Evolutionary conservation across 1,140 invertebrate genomes (phyloP).

Genomic region (Pinna nobilis): DNA sequence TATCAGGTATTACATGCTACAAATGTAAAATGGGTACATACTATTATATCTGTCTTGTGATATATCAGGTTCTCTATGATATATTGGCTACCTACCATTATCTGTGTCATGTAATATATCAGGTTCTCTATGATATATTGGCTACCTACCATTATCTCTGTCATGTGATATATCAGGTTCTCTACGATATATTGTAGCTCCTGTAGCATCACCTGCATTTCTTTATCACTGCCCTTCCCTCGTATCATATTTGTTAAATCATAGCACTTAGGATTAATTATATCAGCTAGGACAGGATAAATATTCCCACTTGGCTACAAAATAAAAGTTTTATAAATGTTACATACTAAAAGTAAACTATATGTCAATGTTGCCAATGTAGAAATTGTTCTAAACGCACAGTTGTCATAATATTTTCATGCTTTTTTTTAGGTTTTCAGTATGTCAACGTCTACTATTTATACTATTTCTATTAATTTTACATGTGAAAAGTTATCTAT

Average conservation of each 20-base stretch:
- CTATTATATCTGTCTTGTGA: not conserved
- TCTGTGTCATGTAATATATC: slow-evolving; percentile 69
- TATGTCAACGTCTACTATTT: too few relatives aligned
- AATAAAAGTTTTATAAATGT: not conserved
- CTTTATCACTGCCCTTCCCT: slow-evolving; percentile 27
- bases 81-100: slow-evolving; percentile 57
- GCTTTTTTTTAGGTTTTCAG: too few relatives aligned
- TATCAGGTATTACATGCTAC: slow-evolving; percentile 64
- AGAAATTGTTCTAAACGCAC: too few relatives aligned
- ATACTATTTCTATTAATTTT: too few relatives aligned
- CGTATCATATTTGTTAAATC: slow-evolving; percentile 56
- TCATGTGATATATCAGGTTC: slow-evolving; percentile 69
- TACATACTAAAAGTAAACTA: not conserved
- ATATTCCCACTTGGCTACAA: slow-evolving; percentile 70
- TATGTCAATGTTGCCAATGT: not conserved
- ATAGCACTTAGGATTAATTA: slow-evolving; percentile 60
- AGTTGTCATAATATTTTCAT: too few relatives aligned
- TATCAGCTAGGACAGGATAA: slow-evolving; percentile 65
- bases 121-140: slow-evolving; percentile 61
- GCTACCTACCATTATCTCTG: slow-evolving; percentile 69
- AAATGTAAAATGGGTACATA: not conserved
- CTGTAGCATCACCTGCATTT: slow-evolving; percentile 55
- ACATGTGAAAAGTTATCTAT: too few relatives aligned
- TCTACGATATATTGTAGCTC: slow-evolving; percentile 69
- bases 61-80: not conserved